Percentiles rank a stretch among this genome's conserved stretches.
These are phyloP conservation scores for Neosalanx taihuensis DNA, from an alignment of 2,797 vertebrate species.

Conservation along the genomic window DNA sequence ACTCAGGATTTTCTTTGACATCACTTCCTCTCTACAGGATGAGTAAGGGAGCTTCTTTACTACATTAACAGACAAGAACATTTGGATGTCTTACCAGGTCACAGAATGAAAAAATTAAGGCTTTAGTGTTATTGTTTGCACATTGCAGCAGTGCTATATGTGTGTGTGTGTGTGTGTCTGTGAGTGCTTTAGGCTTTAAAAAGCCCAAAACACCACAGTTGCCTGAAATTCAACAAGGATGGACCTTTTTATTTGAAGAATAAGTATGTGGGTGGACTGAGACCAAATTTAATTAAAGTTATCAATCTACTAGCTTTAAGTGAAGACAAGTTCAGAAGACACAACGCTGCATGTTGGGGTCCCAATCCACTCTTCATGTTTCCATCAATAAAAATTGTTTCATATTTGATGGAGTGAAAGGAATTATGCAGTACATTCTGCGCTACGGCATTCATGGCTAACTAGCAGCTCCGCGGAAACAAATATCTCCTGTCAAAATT, in stretches of 20 bases:
- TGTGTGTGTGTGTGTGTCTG: no score
- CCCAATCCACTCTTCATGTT: background rate
- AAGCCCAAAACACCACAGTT: background rate
- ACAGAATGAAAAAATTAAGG: background rate
- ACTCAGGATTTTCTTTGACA: slow-evolving; percentile 4
- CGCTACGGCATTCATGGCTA: background rate
- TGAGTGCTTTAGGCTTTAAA: slow-evolving; percentile 1
- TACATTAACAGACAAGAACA: no score
- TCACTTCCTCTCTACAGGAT: background rate
- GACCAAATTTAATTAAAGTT: background rate
- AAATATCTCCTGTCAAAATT: background rate
- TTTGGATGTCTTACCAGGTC: no score
- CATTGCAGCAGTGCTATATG: slow-evolving; percentile 14
- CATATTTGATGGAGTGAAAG: background rate
- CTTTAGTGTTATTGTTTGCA: background rate
- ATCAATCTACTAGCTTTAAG: background rate
- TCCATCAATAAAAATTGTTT: background rate
- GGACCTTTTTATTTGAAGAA: background rate
- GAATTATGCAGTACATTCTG: background rate
- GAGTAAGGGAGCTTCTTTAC: background rate
- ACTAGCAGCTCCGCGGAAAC: background rate
- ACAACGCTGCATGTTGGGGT: background rate
- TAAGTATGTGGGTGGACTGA: background rate
- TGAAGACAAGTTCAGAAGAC: background rate
- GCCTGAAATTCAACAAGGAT: background rate